Evolutionary conservation across 2,888 invertebrate genomes (phyloP).

Genomic region (Eupithecia exiguata): DNA sequence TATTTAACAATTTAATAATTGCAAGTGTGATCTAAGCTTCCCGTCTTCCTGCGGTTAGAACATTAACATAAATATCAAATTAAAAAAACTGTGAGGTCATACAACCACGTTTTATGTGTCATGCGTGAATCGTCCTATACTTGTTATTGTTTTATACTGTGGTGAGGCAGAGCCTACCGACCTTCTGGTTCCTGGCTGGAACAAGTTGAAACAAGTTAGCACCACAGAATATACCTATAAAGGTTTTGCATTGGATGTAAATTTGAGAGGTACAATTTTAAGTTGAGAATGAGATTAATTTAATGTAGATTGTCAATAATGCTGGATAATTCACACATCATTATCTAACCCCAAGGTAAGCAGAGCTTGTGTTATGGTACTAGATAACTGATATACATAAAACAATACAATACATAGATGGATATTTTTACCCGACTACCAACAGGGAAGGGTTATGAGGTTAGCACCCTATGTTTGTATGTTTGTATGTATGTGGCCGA

Average conservation of each 20-base stretch:
- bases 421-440: no score
- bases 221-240: background rate
- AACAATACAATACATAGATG: no score
- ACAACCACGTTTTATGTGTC: slow-evolving; percentile 25
- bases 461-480: no score
- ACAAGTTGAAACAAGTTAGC: slow-evolving; percentile 62
- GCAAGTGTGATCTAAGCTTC: background rate
- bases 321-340: no score
- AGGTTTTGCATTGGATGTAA: background rate
- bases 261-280: background rate
- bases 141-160: slow-evolving; percentile 20
- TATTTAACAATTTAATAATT: no score
- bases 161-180: background rate
- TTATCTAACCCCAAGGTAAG: no score
- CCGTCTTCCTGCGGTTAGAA: slow-evolving; percentile 7
- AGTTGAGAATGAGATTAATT: background rate
- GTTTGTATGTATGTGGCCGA: no score
- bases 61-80: slow-evolving; percentile 8
- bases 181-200: slow-evolving; percentile 24
- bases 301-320: background rate
- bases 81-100: slow-evolving; percentile 21
- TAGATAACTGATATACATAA: no score
- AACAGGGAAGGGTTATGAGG: no score
- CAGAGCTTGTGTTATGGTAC: no score
- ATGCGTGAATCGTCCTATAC: slow-evolving; percentile 50